A percentile compares a stretch with the other conserved stretches of the same genome.
Evolutionary conservation across 2,113 vertebrate species (phyloP).

Genomic region (Dasypus novemcinctus): DNA sequence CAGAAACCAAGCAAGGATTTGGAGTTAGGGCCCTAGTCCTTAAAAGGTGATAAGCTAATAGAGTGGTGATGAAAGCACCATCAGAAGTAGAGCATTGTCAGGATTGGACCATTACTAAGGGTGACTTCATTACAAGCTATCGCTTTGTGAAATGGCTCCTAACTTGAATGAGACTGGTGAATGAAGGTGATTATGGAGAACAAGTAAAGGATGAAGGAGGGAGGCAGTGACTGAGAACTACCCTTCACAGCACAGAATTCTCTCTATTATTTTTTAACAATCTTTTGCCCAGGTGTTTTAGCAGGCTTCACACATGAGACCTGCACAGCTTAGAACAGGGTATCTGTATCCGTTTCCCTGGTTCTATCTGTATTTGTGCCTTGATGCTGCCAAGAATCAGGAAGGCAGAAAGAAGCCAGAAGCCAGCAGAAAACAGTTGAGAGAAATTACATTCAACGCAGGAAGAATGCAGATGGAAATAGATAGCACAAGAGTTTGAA

Average conservation of each 20-base stretch:
- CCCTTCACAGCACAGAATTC: neutral
- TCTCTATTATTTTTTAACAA: neutral
- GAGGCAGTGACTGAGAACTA: neutral
- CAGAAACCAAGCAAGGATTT: neutral
- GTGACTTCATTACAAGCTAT: accelerated
- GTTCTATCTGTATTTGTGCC: neutral
- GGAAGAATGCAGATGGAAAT: neutral
- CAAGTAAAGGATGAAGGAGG: neutral
- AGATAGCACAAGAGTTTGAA: neutral
- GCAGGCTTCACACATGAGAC: neutral
- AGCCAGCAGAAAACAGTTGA: neutral
- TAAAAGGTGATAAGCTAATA: neutral
- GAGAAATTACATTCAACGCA: accelerated
- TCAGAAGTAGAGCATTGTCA: accelerated
- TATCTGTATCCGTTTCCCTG: neutral
- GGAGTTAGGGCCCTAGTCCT: accelerated
- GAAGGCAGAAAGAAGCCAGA: neutral
- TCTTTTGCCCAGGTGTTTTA: neutral
- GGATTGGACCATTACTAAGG: neutral
- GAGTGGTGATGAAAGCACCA: neutral
- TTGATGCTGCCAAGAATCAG: neutral
- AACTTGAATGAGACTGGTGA: neutral
- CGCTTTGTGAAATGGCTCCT: neutral
- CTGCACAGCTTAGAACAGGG: neutral
- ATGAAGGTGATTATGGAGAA: neutral